phyloP scores from a whole-genome alignment of 2,888 invertebrate genomes.

The Caenorhabditis sp. region DNA sequence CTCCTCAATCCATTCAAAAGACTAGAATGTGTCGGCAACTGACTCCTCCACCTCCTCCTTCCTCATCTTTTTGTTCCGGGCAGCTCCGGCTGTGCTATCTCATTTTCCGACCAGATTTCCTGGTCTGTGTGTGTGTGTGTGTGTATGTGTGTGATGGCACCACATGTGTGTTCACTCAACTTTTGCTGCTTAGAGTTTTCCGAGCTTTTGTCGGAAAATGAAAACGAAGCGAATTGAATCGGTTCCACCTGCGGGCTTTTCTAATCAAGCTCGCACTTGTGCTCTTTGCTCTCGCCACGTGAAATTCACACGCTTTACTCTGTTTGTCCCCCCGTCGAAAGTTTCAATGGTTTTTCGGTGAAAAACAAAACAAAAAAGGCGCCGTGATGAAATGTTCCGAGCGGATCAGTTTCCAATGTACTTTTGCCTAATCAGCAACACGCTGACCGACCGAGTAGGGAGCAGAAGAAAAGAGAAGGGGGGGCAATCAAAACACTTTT shows the following conservation, averaged over 20 bases:
- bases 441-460: neutral
- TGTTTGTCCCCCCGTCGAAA: neutral
- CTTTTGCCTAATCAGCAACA: too few species aligned
- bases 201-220: neutral
- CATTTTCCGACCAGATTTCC: neutral
- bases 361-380: too few species aligned
- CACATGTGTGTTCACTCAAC: neutral
- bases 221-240: neutral
- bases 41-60: too few species aligned
- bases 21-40: too few species aligned
- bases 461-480: neutral
- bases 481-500: neutral
- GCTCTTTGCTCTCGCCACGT: constrained; percentile 1
- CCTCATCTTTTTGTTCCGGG: neutral
- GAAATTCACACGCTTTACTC: neutral
- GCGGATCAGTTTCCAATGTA: too few species aligned
- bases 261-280: neutral
- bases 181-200: neutral
- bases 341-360: too few species aligned
- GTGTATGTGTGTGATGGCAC: too few species aligned
- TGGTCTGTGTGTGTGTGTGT: neutral
- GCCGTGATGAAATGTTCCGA: too few species aligned
- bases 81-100: too few species aligned
- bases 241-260: neutral
- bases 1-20: too few species aligned